Base-by-base conservation (phyloP, 2,888 invertebrate species). In the Lasioglossum zephyrum region DNA sequence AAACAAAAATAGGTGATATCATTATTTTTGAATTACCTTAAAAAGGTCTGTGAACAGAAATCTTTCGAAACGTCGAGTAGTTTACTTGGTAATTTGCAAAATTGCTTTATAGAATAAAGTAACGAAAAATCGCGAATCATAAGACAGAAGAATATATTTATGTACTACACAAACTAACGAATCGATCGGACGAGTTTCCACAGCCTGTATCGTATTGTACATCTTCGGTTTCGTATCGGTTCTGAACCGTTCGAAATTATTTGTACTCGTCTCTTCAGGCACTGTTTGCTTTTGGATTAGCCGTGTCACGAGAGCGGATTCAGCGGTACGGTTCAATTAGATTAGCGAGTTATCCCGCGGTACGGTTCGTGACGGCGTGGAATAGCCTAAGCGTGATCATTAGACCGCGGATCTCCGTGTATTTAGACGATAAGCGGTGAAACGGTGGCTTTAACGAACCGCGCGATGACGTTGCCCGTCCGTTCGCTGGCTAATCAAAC, bases 351-450 rank as follows among this genome's bases (percentile, higher is more conserved):
- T 26, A 49, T n/a, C 39, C 57, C 66, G 66, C 60, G 60, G 31
- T 47, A 22, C 4, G 63, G 79, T 79, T 39, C 49, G 36, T 18
- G n/a, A 66, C 44, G 41, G 8, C 66, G 66, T 36, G 31, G 66
- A 66, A 36, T 31, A 31, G 26, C 26, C 60, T 13, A 60, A 26
- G 66, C 66, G 66, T 18, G 66, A 66, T 66, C 66, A 18, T 66
- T 66, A 31, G 8, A 66, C 18, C 66, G 36, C 66, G 66, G 36
- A 66, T 66, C 36, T 66, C 66, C 66, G 66, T 66, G 66, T 36
- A 66, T 66, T 84, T 60, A 69, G 31, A 60, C 72, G 79, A 39
- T 77, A 77, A 49, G 66, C 66, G 66, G 36, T 36, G 66, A 36
- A 66, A 66, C 36, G 18, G 36, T 36, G 31, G 31, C 31, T 66